Evolutionary conservation across 1,140 invertebrate species (phyloP).

Genomic region (Drosophila nannoptera): DNA sequence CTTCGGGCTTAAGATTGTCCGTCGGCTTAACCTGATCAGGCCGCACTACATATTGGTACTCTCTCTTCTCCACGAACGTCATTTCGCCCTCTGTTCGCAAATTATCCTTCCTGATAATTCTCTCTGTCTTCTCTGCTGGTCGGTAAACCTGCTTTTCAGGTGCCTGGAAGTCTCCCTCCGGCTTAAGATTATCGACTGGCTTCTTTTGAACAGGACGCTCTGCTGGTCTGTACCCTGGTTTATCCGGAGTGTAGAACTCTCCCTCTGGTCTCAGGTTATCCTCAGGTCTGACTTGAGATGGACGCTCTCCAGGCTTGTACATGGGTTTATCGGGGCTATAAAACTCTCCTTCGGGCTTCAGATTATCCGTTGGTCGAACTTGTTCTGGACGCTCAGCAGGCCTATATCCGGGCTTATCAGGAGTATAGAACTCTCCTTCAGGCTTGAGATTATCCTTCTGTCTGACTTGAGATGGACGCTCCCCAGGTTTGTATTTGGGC

Average conservation of each 20-base stretch:
- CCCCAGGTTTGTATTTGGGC: constrained; percentile 57
- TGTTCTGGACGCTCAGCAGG: constrained; percentile 79
- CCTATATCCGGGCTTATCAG: constrained; percentile 52
- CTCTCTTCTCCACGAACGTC: constrained; percentile 81
- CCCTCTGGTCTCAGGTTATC: constrained; percentile 83
- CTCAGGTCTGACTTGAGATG: constrained; percentile 76
- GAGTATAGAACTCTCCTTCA: constrained; percentile 80
- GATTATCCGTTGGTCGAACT: constrained; percentile 82
- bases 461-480: constrained; percentile 68
- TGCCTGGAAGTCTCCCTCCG: constrained; percentile 80
- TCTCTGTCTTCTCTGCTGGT: constrained; percentile 74
- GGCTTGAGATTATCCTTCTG: constrained; percentile 81
- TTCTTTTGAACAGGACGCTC: constrained; percentile 73
- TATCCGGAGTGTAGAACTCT: constrained; percentile 80
- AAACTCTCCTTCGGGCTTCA: constrained; percentile 83
- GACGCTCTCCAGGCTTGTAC: constrained; percentile 79
- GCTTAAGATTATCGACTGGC: constrained; percentile 80
- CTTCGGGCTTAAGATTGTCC: constrained; percentile 85
- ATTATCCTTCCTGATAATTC: constrained; percentile 80
- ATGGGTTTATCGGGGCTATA: constrained; percentile 74
- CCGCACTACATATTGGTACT: constrained; percentile 78
- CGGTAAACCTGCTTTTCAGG: constrained; percentile 56
- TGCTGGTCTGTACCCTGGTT: constrained; percentile 57
- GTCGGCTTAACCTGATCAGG: constrained; percentile 81
- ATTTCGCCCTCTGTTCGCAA: constrained; percentile 80